A percentile compares a stretch with the other conserved stretches of the same genome.
Conservation (phyloP, 2,113 vertebrate genomes). For the Cyprichromis sp. region DNA sequence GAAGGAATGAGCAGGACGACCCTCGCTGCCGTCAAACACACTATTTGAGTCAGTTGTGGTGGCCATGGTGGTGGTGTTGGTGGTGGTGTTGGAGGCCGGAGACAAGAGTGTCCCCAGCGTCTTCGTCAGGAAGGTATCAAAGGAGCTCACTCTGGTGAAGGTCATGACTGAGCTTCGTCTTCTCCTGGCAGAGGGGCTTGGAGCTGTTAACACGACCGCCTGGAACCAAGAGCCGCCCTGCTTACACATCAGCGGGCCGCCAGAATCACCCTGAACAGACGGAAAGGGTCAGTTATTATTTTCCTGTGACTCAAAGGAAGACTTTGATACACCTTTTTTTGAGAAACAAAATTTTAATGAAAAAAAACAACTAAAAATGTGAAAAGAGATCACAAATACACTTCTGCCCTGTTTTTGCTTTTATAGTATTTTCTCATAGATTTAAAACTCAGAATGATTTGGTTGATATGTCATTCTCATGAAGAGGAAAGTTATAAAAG, state of each 20-base stretch:
- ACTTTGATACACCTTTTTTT: background rate
- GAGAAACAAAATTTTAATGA: background rate
- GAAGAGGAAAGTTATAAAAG: background rate
- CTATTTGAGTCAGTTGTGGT: background rate
- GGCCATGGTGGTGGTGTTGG: background rate
- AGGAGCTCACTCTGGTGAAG: background rate
- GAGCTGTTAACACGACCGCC: background rate
- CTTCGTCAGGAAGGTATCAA: accelerated
- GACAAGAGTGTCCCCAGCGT: background rate
- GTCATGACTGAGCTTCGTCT: background rate
- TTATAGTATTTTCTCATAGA: background rate
- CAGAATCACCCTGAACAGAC: background rate
- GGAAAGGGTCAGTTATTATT: accelerated
- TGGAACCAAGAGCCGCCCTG: background rate
- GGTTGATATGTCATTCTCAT: background rate
- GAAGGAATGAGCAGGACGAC: background rate
- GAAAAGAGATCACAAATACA: background rate
- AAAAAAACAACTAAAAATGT: background rate
- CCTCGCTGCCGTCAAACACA: background rate
- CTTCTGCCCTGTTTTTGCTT: background rate
- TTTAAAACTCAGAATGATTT: background rate
- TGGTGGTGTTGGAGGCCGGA: background rate
- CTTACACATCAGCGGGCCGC: background rate
- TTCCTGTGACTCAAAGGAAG: background rate
- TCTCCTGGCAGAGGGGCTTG: accelerated